phyloP scores from a whole-genome alignment of 2,113 vertebrate species.

The Phalacrocorax brasilianus region DNA sequence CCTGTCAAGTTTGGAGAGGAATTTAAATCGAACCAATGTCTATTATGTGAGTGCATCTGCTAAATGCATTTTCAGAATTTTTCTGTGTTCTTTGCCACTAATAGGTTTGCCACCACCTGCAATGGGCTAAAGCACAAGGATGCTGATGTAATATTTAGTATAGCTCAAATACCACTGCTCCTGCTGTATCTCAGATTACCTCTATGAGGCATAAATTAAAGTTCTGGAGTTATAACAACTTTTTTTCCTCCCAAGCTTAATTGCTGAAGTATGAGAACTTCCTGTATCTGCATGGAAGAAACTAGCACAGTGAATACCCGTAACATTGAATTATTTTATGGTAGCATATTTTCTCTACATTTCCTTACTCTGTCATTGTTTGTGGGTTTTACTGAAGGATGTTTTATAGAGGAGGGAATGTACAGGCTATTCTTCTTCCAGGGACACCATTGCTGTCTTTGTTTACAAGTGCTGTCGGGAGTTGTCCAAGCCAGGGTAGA shows the following conservation, averaged over 20 bases:
- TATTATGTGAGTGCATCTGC: not conserved
- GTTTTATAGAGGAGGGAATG: not conserved
- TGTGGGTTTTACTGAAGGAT: not conserved
- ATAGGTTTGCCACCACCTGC: not conserved
- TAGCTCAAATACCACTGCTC: not conserved
- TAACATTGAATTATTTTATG: not conserved
- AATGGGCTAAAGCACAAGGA: not conserved
- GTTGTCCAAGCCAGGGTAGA: not conserved
- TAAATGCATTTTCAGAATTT: not conserved
- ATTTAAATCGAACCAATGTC: not conserved
- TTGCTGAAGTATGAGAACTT: not conserved
- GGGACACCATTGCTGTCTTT: not conserved
- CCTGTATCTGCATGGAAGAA: not conserved
- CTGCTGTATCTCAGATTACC: not conserved
- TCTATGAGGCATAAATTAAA: not conserved
- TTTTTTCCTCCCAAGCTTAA: not conserved
- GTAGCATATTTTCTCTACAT: not conserved
- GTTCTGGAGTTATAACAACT: not conserved
- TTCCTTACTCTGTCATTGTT: not conserved
- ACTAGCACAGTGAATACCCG: not conserved
- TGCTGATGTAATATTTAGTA: not conserved
- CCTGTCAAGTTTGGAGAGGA: not conserved
- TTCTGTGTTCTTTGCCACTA: not conserved
- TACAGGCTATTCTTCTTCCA: not conserved
- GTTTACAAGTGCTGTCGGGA: not conserved